Base-by-base conservation (phyloP, 2,113 vertebrate species). In the Girardinichthys multiradiatus region DNA sequence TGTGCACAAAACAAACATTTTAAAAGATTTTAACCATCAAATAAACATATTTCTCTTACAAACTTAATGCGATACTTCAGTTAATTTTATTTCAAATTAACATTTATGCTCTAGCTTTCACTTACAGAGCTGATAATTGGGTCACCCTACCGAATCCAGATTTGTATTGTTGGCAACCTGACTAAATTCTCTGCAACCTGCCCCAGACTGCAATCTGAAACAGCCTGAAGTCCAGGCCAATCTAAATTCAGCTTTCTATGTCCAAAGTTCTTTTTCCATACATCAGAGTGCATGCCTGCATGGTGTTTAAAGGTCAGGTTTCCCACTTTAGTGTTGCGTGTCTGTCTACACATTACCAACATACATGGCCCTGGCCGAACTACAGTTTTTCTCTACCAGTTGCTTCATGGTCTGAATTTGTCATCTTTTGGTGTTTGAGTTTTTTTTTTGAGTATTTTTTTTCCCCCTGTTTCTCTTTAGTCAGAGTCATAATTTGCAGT, bases 251-350 rank as follows among this genome's bases (percentile, higher is more conserved):
- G 68, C 72, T 75, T 33, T 8, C 27, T 88, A 57, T 76, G 72
- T 73, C 48, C 58, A 77, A 58, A 73, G 58, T 54, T 68, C 77
- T 77, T 76, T 85, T 83, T 91, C 76, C 70, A 68, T 89, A 74
- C 80, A 62, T 74, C 64, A 57, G 76, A 82, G 48, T 48, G 74
- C 87, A 83, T 81, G 79, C 79, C 82, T 81, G 58, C 84, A 84
- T 88, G 70, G 83, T 60, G 72, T 68, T 57, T 82, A 86, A 85
- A 90, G 91, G 89, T 92, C 81, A 91, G 72, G 74, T 90, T 90
- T 82, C 86, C 57, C 58, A 57, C 58, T 77, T 79, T 72, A 81
- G 78, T 80, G 84, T 87, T 85, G 87, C 84, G 83, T 90, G 89
- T 87, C 83, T 71, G 7, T 76, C 21, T 80, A 42, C 77, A 90